A percentile compares a stretch with the other conserved stretches of the same genome.
phyloP scores from a whole-genome alignment of 1,140 invertebrate species.

The Protaetia brevitarsis region DNA sequence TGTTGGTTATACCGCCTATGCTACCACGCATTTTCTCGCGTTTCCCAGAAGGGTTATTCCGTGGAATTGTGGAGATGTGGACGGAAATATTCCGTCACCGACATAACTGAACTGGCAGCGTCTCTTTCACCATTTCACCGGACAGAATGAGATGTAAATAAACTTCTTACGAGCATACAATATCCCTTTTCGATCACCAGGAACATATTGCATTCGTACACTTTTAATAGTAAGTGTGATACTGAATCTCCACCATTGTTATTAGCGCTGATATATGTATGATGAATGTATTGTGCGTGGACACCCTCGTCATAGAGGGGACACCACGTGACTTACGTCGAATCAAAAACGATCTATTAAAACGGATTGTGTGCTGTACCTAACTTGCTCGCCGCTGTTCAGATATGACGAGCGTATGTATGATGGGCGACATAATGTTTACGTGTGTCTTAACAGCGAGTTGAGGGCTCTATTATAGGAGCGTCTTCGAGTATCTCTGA shows the following conservation, averaged over 20 bases:
- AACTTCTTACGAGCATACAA: neutral
- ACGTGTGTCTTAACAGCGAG: too few relatives aligned
- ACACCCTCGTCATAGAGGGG: conserved; percentile 32
- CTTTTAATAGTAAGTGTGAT: neutral
- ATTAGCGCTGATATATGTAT: neutral
- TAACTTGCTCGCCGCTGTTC: too few relatives aligned
- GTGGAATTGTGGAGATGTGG: neutral
- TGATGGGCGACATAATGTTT: too few relatives aligned
- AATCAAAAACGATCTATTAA: conserved; percentile 15
- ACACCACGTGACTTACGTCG: conserved; percentile 30
- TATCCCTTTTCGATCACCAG: neutral
- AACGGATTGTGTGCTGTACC: neutral
- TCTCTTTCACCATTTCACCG: too few relatives aligned
- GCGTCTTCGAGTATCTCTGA: neutral
- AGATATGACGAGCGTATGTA: neutral
- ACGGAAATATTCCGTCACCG: too few relatives aligned
- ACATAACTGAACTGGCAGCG: too few relatives aligned
- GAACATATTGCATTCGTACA: neutral
- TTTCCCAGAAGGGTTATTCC: neutral
- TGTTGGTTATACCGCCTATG: conserved; percentile 55
- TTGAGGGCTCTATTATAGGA: too few relatives aligned
- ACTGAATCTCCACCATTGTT: conserved; percentile 14
- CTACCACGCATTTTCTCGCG: conserved; percentile 55
- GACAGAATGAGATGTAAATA: too few relatives aligned
- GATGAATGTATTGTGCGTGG: conserved; percentile 22